Base-by-base conservation (phyloP, 1,140 invertebrate species). In the Parasteatoda tepidariorum region DNA sequence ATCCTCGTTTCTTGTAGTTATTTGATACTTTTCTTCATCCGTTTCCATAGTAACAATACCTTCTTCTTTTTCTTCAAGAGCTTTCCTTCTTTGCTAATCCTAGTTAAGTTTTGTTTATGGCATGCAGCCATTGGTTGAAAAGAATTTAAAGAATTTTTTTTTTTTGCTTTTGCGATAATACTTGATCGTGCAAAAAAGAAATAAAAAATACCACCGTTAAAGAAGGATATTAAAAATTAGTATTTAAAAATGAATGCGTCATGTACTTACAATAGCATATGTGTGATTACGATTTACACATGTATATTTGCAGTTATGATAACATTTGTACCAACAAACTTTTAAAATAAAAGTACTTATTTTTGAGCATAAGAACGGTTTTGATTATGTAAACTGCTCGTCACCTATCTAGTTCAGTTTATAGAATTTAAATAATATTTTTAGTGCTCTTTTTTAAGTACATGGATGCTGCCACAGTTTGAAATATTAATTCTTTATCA, bases 31-130 rank as follows among this genome's bases (percentile, higher is more conserved):
- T 28, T 28, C 74, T 48, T 64, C 62, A 48, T 57, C 41, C 3
- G 74, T 78, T 78, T n/a, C 62, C 61, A 78, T 66, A 66, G 74
- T 9, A 78, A 78, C 74, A 26, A 13, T n/a, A 33, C 48, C 48
- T 28, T 41, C 41, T 70, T 34, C 34, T 67, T 6, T 38, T 22
- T 5, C 31, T 11, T 54, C 22, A 34, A 57, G 30, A 13, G 26
- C 59, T 38, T 62, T 57, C n/a, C 26, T 38, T 13, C 24, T 48
- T 75, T n/a, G 9, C 18, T 22, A 18, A 55, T n/a, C 33, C 13
- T 13, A 54, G n/a, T 31, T 31, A 34, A 66, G 15, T 13, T 11
- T 11, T 18, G 3, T 34, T 9, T 3, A 3, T 6, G 15, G 3
- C 6, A n/a, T 3, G 18, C 62, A 13, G 15, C n/a, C 18, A 15